A percentile compares a stretch with the other conserved stretches of the same genome.
Evolutionary conservation across 2,888 invertebrate genomes (phyloP).

Genomic region (Pandemis corylana): DNA sequence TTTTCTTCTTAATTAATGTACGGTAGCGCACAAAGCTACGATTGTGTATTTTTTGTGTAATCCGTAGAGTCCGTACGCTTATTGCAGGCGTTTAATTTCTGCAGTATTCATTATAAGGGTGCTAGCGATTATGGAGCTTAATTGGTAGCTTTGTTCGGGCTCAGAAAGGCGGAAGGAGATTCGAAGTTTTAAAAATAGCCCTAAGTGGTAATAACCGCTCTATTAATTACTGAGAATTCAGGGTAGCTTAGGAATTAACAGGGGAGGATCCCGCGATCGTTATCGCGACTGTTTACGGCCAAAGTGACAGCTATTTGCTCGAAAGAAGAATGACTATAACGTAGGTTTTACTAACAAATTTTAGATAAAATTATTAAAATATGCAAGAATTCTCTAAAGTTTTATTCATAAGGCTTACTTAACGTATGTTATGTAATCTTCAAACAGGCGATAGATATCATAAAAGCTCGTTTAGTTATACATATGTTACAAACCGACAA

Average conservation of each 20-base stretch:
- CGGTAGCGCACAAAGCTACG: conserved; percentile 74
- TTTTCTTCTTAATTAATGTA: conserved; percentile 79
- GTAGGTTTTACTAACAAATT: neutral
- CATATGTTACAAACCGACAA: conserved; percentile 37
- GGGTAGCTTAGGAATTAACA: conserved; percentile 33
- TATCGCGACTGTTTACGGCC: conserved; percentile 22
- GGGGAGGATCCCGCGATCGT: conserved; percentile 25
- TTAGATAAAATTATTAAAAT: neutral
- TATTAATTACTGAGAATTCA: conserved; percentile 29
- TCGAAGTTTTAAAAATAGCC: conserved; percentile 65
- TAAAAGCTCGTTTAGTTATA: conserved; percentile 11
- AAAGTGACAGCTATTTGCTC: conserved; percentile 11
- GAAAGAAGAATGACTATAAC: neutral
- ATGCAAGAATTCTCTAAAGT: neutral
- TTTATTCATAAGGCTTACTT: conserved; percentile 16
- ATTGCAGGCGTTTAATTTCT: conserved; percentile 75
- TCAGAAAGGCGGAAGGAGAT: conserved; percentile 62
- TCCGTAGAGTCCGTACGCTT: conserved; percentile 61
- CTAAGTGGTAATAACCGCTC: conserved; percentile 25
- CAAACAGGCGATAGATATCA: neutral
- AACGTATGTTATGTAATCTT: neutral
- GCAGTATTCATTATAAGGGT: conserved; percentile 77
- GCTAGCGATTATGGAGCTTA: conserved; percentile 73
- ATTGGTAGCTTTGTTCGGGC: conserved; percentile 72
- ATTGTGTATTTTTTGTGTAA: conserved; percentile 74